These are phyloP conservation scores for Onychomys arenicola DNA, from an alignment of 2,797 vertebrate genomes.

Conservation along the genomic window DNA sequence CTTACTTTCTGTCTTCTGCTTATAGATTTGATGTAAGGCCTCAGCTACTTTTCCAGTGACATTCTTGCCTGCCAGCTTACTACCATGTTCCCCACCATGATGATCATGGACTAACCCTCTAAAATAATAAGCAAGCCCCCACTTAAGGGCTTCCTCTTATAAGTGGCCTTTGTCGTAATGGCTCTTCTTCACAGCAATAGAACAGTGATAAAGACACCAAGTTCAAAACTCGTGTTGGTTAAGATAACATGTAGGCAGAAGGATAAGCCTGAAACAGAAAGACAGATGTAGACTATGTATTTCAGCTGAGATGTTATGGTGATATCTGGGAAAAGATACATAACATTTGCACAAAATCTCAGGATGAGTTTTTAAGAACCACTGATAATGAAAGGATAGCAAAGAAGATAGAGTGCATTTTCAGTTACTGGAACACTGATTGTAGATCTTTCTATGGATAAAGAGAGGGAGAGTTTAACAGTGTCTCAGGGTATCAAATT, in stretches of 20 bases:
- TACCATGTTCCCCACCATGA: background rate
- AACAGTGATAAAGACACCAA: background rate
- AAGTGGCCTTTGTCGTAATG: background rate
- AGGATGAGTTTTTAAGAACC: background rate
- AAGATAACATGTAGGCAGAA: background rate
- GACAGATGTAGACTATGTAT: background rate
- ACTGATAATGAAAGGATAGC: background rate
- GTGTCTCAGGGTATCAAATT: background rate
- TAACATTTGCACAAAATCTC: background rate
- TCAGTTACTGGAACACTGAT: background rate
- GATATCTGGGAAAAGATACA: background rate
- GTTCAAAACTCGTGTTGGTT: background rate
- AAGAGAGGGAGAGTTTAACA: background rate
- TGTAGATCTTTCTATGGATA: background rate
- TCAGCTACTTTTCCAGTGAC: background rate
- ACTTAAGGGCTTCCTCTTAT: background rate
- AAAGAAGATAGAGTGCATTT: background rate
- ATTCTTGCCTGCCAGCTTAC: background rate
- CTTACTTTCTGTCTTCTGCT: background rate
- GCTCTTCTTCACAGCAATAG: background rate
- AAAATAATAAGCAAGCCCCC: background rate
- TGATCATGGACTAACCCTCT: background rate
- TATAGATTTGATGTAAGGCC: background rate
- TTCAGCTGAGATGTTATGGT: background rate
- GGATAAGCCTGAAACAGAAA: background rate